Conservation (phyloP, 2,113 vertebrate genomes). For the Gymnorhina tibicen region DNA sequence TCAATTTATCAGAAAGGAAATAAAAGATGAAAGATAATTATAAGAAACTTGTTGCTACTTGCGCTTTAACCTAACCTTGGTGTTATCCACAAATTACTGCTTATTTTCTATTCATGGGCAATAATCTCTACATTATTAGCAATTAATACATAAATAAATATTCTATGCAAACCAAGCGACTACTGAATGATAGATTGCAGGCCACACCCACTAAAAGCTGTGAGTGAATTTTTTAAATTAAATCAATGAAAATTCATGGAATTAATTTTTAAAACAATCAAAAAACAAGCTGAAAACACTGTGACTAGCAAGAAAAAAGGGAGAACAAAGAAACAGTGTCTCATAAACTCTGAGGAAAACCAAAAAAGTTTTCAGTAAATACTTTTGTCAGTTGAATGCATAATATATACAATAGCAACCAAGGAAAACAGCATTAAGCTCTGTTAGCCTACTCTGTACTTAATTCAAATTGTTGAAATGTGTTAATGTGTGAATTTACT, state of each 20-base stretch:
- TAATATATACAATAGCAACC: not conserved
- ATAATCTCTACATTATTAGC: not conserved
- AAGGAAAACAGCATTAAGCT: not conserved
- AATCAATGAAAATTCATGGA: not conserved
- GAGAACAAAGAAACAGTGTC: not conserved
- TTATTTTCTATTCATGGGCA: not conserved
- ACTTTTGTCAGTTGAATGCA: not conserved
- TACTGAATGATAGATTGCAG: not conserved
- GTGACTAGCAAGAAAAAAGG: not conserved
- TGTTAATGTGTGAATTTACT: not conserved
- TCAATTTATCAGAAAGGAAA: conserved; percentile 54
- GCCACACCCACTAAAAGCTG: not conserved
- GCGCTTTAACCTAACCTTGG: conserved; percentile 44
- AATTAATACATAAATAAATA: conserved; percentile 1
- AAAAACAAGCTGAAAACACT: not conserved
- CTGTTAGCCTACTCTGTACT: not conserved
- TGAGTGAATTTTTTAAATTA: not conserved
- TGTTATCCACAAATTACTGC: not conserved
- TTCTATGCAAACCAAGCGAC: not conserved
- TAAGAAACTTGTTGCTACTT: conserved; percentile 23
- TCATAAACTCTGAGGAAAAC: not conserved
- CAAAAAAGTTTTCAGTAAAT: not conserved
- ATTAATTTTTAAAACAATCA: not conserved
- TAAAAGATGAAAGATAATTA: conserved; percentile 50
- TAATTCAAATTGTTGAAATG: not conserved